phyloP scores from a whole-genome alignment of 92 coral and sea anemone species.

The Umimayanthus chanpuru region DNA sequence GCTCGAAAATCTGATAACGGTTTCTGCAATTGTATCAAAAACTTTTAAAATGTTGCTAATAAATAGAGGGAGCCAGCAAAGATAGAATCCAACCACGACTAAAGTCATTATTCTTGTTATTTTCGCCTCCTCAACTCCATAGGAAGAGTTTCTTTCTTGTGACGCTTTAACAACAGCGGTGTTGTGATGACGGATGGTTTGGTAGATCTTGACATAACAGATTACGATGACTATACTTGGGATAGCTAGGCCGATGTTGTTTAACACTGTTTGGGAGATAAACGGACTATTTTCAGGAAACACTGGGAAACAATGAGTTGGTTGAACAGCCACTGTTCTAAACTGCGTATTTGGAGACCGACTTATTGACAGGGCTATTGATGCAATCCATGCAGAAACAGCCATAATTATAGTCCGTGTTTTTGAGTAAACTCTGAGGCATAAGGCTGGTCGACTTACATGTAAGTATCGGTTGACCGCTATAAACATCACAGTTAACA shows the following conservation, averaged over 20 bases:
- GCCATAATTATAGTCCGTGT: not conserved
- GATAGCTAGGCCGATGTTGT: not conserved
- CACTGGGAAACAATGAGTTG: not conserved
- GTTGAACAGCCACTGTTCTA: not conserved
- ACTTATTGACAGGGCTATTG: not conserved
- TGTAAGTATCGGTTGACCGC: slow-evolving; percentile 16
- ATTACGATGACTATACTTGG: not conserved
- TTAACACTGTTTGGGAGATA: not conserved
- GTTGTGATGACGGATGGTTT: slow-evolving; percentile 13
- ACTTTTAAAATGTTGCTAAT: not conserved
- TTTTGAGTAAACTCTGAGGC: not conserved
- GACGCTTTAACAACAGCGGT: not conserved
- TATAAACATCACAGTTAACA: slow-evolving; percentile 13
- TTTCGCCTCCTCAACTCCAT: not conserved
- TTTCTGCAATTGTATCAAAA: not conserved
- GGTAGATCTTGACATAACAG: slow-evolving; percentile 15
- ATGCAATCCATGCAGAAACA: not conserved
- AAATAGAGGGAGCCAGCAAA: slow-evolving; percentile 20
- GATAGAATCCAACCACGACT: not conserved
- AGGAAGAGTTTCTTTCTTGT: not conserved
- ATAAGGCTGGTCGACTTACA: not conserved
- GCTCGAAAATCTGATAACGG: not conserved
- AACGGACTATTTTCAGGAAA: not conserved
- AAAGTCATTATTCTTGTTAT: slow-evolving; percentile 5
- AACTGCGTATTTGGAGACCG: not conserved